Evolutionary conservation across 2,888 invertebrate genomes (phyloP).

Genomic region (Ptychoptera contaminata): DNA sequence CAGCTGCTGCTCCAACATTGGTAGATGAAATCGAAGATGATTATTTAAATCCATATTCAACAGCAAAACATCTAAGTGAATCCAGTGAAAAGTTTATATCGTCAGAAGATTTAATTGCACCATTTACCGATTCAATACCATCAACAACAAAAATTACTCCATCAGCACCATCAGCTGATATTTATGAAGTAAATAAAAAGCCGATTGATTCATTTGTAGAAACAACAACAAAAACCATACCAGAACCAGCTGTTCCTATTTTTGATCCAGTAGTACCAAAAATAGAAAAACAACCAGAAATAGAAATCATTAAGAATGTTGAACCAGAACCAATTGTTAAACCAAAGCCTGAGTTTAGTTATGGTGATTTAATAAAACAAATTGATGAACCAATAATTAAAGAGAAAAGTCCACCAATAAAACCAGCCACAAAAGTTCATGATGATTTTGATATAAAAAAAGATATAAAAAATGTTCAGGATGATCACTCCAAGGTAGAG

Average conservation of each 20-base stretch:
- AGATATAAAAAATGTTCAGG: too few relatives aligned
- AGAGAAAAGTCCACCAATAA: conserved; percentile 8
- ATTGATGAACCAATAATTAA: not conserved
- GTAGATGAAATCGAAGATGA: conserved; percentile 6
- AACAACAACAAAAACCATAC: not conserved
- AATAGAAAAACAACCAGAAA: not conserved
- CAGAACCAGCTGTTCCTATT: not conserved
- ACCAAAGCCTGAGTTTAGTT: not conserved
- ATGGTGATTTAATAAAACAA: too few relatives aligned
- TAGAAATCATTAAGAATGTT: not conserved
- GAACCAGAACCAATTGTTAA: not conserved
- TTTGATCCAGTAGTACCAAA: too few relatives aligned
- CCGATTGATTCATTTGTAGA: not conserved
- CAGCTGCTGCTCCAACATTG: not conserved
- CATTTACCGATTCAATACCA: conserved; percentile 18
- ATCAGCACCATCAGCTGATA: not conserved
- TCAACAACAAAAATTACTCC: conserved; percentile 11
- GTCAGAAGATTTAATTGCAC: conserved; percentile 27
- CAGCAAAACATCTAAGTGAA: conserved; percentile 25
- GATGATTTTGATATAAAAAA: conserved; percentile 6
- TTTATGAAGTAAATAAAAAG: not conserved
- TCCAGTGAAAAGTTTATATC: conserved; percentile 31
- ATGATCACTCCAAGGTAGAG: not conserved
- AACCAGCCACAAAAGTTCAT: conserved; percentile 9
- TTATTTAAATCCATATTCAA: conserved; percentile 11